Conservation (phyloP, 2,113 vertebrate genomes). For the Papio anubis region DNA sequence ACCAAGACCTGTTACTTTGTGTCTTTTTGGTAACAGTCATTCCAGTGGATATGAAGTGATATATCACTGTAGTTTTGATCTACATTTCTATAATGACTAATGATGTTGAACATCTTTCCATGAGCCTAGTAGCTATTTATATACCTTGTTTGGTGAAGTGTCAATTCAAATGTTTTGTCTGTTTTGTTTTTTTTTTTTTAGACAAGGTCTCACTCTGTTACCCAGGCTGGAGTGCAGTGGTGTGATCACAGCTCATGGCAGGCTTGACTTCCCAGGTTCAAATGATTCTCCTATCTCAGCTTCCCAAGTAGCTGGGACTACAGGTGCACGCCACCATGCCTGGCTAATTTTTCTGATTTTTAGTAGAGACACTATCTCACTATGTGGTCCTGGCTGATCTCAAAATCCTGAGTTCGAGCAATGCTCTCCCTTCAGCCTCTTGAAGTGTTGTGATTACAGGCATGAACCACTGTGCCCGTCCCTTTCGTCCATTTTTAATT, state of each 20-base stretch:
- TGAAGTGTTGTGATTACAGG: no score
- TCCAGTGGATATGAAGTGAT: background rate
- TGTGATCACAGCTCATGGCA: background rate
- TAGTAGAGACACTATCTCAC: no score
- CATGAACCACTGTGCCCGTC: no score
- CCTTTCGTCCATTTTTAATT: background rate
- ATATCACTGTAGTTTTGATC: background rate
- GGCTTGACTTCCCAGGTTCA: background rate
- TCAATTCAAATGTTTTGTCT: background rate
- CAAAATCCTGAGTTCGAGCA: no score
- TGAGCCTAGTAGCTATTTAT: background rate
- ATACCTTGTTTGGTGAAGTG: background rate
- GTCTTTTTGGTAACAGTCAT: background rate
- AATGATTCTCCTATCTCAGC: background rate
- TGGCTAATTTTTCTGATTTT: no score
- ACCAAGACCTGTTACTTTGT: background rate
- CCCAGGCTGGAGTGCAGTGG: background rate
- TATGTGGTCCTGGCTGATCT: no score
- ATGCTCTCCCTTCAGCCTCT: no score
- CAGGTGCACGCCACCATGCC: no score
- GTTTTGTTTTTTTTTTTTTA: background rate
- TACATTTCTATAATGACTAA: conserved; percentile 15
- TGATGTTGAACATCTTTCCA: background rate
- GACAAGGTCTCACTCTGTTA: background rate
- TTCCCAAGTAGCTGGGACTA: no score